Percentiles rank a stretch among this genome's conserved stretches.
These are phyloP conservation scores for Machimus rusticus DNA, from an alignment of 2,888 invertebrate genomes.

Conservation along the genomic window DNA sequence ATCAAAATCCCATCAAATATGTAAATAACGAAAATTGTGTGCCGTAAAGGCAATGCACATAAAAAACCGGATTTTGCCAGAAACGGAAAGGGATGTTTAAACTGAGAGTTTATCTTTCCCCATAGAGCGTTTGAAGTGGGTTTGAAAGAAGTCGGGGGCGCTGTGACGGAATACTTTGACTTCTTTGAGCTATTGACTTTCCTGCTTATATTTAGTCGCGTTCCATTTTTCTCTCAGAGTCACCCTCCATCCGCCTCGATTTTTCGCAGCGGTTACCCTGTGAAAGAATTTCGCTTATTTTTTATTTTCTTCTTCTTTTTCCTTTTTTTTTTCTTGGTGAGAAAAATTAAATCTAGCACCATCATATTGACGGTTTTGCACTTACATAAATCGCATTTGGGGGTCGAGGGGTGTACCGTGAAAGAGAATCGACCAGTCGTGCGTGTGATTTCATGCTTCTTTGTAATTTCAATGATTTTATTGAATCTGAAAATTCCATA, in stretches of 20 bases:
- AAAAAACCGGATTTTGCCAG: neutral
- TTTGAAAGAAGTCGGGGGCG: neutral
- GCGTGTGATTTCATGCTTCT: neutral
- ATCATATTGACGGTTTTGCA: neutral
- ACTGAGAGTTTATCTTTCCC: conserved; percentile 13
- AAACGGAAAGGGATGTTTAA: conserved; percentile 1
- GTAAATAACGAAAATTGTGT: conserved; percentile 40
- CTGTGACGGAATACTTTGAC: conserved; percentile 28
- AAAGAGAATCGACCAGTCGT: neutral
- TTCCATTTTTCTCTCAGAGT: neutral
- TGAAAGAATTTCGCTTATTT: neutral
- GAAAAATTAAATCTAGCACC: neutral
- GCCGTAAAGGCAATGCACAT: conserved; percentile 34
- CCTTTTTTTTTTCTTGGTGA: neutral
- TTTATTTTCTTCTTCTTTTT: neutral
- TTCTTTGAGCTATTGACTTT: conserved; percentile 28
- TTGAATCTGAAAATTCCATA: neutral
- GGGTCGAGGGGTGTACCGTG: neutral
- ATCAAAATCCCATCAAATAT: conserved; percentile 40
- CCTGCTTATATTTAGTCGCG: conserved; percentile 20
- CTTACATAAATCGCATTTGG: neutral
- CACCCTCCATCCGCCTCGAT: neutral
- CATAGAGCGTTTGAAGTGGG: conserved; percentile 3
- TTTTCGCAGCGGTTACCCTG: neutral
- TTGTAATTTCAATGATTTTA: neutral